phyloP scores from a whole-genome alignment of 2,888 invertebrate genomes.

The Eilema caniola region DNA sequence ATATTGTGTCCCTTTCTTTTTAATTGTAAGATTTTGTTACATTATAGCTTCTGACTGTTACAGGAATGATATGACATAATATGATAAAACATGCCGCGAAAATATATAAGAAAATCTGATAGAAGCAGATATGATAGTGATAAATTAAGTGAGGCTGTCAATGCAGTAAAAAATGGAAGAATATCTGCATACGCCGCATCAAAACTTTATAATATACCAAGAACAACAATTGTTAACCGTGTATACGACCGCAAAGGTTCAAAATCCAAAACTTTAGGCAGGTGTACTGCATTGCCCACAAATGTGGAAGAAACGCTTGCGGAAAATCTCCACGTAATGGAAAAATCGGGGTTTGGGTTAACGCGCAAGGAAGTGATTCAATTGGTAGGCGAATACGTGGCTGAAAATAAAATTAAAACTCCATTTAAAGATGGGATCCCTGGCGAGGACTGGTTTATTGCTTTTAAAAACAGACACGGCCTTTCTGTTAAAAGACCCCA shows the following conservation, averaged over 20 bases:
- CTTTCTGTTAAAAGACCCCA: no score
- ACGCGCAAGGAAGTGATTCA: no score
- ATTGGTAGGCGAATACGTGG: no score
- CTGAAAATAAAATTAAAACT: no score
- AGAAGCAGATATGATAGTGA: neutral
- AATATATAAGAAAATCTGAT: no score
- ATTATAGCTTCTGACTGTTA: neutral
- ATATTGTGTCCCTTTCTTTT: neutral
- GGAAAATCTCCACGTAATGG: slow-evolving; percentile 8
- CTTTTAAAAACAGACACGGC: no score
- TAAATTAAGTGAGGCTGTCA: neutral
- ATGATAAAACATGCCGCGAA: no score
- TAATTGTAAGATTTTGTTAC: neutral
- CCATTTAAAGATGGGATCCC: no score
- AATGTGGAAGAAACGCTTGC: slow-evolving; percentile 3
- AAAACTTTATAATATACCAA: neutral
- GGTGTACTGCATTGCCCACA: neutral
- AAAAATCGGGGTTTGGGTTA: neutral
- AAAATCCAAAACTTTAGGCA: slow-evolving; percentile 1
- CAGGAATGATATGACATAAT: neutral
- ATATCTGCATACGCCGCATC: neutral
- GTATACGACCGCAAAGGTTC: neutral
- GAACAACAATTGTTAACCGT: neutral
- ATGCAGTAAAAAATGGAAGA: neutral
- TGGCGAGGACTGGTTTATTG: no score